A percentile compares a stretch with the other conserved stretches of the same genome.
Evolutionary conservation across 1,140 invertebrate genomes (phyloP).

Genomic region (Drosophila watanabei): DNA sequence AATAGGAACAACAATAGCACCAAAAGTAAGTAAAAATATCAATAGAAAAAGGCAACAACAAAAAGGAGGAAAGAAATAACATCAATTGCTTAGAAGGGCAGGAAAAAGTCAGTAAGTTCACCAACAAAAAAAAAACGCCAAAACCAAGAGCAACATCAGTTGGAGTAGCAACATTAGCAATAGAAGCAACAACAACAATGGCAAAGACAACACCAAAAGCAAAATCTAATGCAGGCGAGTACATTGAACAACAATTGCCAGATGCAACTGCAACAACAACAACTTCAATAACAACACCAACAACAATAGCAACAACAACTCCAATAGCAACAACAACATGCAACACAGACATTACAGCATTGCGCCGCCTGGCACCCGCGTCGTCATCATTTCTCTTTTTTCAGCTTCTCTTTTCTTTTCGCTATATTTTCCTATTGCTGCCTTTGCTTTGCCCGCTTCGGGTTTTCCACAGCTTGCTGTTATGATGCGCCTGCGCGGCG

Average conservation of each 20-base stretch:
- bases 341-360: conserved; percentile 70
- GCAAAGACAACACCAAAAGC: conserved; percentile 29
- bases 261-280: not conserved
- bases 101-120: not conserved
- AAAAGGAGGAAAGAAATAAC: not conserved
- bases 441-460: conserved; percentile 41
- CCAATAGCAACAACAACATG: conserved; percentile 36
- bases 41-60: not conserved
- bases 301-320: conserved; percentile 24
- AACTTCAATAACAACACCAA: conserved; percentile 10
- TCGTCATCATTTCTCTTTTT: conserved; percentile 34
- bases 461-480: conserved; percentile 68
- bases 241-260: conserved; percentile 7
- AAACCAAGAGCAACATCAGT: conserved; percentile 12
- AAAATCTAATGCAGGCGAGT: conserved; percentile 8
- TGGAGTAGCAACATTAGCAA: conserved; percentile 16
- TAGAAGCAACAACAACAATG: conserved; percentile 11
- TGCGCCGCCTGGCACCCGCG: conserved; percentile 66
- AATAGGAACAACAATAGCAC: not conserved
- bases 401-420: not conserved
- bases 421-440: conserved; percentile 3
- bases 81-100: not conserved
- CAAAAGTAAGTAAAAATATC: not conserved
- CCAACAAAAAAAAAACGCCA: not conserved
- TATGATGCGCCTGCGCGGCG: conserved; percentile 70